Conservation (phyloP, 2,888 invertebrate species). For the Andrena minutula region DNA sequence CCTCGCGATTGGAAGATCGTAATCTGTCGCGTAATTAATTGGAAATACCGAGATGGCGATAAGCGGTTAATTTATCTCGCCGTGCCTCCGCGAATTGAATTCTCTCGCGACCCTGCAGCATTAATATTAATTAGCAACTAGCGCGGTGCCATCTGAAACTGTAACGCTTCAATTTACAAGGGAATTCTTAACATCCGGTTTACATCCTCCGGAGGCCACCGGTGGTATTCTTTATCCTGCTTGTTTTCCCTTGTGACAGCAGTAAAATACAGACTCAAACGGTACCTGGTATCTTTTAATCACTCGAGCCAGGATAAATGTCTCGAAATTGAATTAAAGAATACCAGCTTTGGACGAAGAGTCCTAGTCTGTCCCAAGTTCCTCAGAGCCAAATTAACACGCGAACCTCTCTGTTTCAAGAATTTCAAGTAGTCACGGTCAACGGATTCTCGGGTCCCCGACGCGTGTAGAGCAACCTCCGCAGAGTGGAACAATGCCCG, state of each 20-base stretch:
- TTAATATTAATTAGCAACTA: slow-evolving; percentile 64
- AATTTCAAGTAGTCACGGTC: neutral
- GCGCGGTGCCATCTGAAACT: slow-evolving; percentile 53
- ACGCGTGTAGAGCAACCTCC: neutral
- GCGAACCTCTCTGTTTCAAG: neutral
- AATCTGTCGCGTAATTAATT: slow-evolving; percentile 61
- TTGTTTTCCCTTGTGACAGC: neutral
- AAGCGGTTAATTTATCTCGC: slow-evolving; percentile 54
- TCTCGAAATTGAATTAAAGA: neutral
- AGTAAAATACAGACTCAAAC: neutral
- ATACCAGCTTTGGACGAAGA: neutral
- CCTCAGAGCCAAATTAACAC: neutral
- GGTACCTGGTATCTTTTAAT: neutral
- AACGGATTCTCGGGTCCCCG: slow-evolving; percentile 5
- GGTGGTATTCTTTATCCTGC: slow-evolving; percentile 6
- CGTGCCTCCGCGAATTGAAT: slow-evolving; percentile 54
- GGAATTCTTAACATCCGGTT: slow-evolving; percentile 27
- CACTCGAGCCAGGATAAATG: neutral
- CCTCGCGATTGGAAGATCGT: slow-evolving; percentile 54
- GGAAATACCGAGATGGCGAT: slow-evolving; percentile 62
- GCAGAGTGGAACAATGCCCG: neutral
- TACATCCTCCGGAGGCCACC: neutral
- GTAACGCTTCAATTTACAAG: slow-evolving; percentile 59
- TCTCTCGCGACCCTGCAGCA: slow-evolving; percentile 51
- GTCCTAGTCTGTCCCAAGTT: neutral